phyloP scores from a whole-genome alignment of 2,113 vertebrate species.

The Periophthalmus modestus region DNA sequence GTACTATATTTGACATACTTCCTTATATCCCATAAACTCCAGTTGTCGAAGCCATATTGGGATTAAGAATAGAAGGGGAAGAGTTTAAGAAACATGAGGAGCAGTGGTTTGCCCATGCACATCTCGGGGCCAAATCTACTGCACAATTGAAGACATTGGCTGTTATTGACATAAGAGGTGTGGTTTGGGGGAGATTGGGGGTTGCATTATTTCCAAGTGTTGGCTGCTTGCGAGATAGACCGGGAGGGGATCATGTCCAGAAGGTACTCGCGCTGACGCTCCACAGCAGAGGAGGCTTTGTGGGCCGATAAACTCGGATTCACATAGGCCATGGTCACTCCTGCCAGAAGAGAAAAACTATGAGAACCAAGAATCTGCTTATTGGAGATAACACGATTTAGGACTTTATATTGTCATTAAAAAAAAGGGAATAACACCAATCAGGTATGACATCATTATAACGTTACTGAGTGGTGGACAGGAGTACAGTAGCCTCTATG shows the following conservation, averaged over 20 bases:
- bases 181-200: slow-evolving; percentile 34
- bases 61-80: slow-evolving; percentile 33
- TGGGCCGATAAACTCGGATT: slow-evolving; percentile 89
- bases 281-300: slow-evolving; percentile 87
- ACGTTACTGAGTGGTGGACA: background rate
- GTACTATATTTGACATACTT: slow-evolving; percentile 33
- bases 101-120: slow-evolving; percentile 36
- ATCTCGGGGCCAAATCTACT: slow-evolving; percentile 52
- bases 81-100: slow-evolving; percentile 40
- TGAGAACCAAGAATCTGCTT: background rate
- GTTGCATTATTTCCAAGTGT: slow-evolving; percentile 91
- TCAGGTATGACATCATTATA: background rate
- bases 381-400: background rate
- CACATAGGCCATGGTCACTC: slow-evolving; percentile 91
- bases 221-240: slow-evolving; percentile 93
- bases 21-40: slow-evolving; percentile 36
- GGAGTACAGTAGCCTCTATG: background rate
- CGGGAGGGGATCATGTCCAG: slow-evolving; percentile 98
- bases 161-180: slow-evolving; percentile 66
- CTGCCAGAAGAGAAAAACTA: slow-evolving; percentile 66
- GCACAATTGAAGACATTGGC: slow-evolving; percentile 69
- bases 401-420: background rate
- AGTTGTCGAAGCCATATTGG: slow-evolving; percentile 25
- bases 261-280: slow-evolving; percentile 96
- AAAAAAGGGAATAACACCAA: background rate